These are phyloP conservation scores for Otus sunia DNA, from an alignment of 2,113 vertebrate genomes.

Conservation along the genomic window DNA sequence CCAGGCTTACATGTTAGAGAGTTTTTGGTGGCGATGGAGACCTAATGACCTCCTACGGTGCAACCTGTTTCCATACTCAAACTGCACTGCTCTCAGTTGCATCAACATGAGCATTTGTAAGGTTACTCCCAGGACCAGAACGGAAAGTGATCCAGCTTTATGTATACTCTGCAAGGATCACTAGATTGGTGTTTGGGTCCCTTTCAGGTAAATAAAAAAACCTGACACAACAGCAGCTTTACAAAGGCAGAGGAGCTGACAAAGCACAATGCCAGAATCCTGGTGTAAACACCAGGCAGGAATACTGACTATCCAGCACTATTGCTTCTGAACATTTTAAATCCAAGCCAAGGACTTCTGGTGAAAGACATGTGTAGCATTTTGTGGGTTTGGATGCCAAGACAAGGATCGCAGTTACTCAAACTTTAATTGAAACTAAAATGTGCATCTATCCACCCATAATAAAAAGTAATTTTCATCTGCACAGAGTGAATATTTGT, in stretches of 20 bases:
- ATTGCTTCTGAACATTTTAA: neutral
- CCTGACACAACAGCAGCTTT: neutral
- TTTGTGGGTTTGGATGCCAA: neutral
- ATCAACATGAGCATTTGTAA: neutral
- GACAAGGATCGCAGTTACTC: neutral
- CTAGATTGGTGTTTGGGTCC: neutral
- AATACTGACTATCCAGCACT: neutral
- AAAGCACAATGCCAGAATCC: neutral
- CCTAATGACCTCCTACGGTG: neutral
- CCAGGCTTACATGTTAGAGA: neutral
- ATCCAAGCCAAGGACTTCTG: neutral
- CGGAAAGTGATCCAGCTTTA: neutral
- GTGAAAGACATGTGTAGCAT: neutral
- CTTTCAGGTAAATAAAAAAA: neutral
- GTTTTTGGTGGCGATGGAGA: neutral
- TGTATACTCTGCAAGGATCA: fast-evolving
- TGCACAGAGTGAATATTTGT: neutral
- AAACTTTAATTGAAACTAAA: neutral
- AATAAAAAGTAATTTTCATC: neutral
- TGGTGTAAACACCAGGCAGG: neutral
- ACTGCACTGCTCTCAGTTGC: neutral
- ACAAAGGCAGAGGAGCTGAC: neutral
- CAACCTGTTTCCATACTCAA: neutral
- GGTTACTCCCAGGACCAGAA: neutral
- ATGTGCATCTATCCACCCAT: neutral